Conservation (phyloP, 64 coral and sea anemone species). For the Dendronephthya gigantea region DNA sequence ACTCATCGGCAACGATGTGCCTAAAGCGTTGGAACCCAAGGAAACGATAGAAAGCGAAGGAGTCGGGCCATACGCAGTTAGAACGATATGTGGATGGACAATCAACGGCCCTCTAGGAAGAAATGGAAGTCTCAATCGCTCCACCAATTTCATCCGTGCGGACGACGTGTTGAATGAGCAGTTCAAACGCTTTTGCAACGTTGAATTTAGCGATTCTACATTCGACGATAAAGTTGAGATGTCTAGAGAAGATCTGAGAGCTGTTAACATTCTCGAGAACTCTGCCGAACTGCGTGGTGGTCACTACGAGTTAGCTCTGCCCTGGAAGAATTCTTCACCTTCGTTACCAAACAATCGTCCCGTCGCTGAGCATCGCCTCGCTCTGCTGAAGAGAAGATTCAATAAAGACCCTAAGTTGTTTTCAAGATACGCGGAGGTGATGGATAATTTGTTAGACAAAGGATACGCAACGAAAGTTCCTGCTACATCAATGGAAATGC, state of each 20-base stretch:
- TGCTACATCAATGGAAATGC: neutral
- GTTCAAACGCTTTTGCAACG: slow-evolving; percentile 44
- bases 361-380: neutral
- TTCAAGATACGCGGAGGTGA: neutral
- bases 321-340: neutral
- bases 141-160: slow-evolving; percentile 24
- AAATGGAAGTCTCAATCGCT: neutral
- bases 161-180: slow-evolving; percentile 31
- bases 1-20: neutral
- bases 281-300: neutral
- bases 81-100: neutral
- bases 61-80: neutral
- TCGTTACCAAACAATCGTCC: neutral
- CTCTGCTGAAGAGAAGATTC: neutral
- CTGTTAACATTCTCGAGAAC: slow-evolving; percentile 9
- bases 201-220: slow-evolving; percentile 42
- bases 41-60: neutral
- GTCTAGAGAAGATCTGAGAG: slow-evolving; percentile 27
- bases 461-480: neutral
- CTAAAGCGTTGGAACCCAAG: neutral
- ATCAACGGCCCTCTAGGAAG: slow-evolving; percentile 43
- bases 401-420: neutral
- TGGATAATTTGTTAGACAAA: neutral
- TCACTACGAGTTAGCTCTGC: neutral
- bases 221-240: slow-evolving; percentile 19